These are phyloP conservation scores for Pseudopodoces humilis DNA, from an alignment of 2,113 vertebrate genomes.

Conservation along the genomic window DNA sequence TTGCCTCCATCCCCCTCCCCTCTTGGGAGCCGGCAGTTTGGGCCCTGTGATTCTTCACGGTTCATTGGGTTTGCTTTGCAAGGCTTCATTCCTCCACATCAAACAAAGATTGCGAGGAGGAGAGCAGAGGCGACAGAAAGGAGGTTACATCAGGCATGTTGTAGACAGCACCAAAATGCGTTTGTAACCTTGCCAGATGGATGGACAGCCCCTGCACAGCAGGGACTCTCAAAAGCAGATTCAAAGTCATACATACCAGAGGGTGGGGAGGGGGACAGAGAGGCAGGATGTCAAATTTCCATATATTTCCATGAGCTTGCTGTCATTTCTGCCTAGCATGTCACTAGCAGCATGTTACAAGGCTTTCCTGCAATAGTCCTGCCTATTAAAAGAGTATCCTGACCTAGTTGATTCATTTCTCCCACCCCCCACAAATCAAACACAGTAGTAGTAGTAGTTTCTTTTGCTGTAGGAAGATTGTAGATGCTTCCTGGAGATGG, in stretches of 20 bases:
- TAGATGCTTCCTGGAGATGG: neutral
- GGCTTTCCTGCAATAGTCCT: neutral
- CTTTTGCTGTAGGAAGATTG: neutral
- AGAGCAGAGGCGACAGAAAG: neutral
- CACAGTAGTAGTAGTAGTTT: neutral
- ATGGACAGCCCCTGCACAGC: constrained; percentile 25
- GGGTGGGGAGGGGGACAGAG: neutral
- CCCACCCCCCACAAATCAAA: neutral
- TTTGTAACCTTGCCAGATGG: constrained; percentile 62
- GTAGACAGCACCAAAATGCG: neutral
- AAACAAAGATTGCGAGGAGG: neutral
- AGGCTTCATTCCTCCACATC: neutral
- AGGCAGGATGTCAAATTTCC: constrained; percentile 2
- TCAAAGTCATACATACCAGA: constrained; percentile 7
- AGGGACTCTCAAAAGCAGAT: neutral
- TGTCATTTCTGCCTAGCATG: constrained; percentile 30
- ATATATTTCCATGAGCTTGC: constrained; percentile 49
- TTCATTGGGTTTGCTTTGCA: constrained; percentile 40
- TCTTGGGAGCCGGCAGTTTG: neutral
- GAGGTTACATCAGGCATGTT: constrained; percentile 33
- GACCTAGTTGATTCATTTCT: neutral
- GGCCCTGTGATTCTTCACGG: neutral
- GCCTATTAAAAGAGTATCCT: neutral
- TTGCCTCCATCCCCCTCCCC: neutral
- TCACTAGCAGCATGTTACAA: neutral